A percentile compares a stretch with the other conserved stretches of the same genome.
Conservation (phyloP, 2,113 vertebrate genomes). For the Etheostoma spectabile region DNA sequence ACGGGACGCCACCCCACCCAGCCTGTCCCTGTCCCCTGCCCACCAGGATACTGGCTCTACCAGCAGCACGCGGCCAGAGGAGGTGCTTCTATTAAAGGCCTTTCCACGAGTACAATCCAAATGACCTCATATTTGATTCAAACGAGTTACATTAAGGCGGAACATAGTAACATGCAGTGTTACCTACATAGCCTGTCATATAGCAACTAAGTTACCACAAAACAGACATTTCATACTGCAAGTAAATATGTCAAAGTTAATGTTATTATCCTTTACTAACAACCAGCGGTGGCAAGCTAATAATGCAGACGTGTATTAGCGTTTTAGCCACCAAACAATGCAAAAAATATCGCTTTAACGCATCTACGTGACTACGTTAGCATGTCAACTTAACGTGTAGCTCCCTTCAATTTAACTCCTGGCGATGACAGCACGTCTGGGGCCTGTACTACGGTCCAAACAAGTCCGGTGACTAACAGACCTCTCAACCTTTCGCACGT, state of each 20-base stretch:
- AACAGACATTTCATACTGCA: not conserved
- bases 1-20: constrained; percentile 26
- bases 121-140: constrained; percentile 76
- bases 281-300: not conserved
- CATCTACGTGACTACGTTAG: too few relatives aligned
- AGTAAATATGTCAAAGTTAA: not conserved
- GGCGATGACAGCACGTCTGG: not conserved
- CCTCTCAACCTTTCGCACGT: constrained; percentile 57
- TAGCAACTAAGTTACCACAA: not conserved
- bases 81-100: constrained; percentile 69
- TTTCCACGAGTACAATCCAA: constrained; percentile 41
- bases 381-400: too few relatives aligned
- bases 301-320: not conserved
- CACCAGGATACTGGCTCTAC: constrained; percentile 56
- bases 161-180: not conserved
- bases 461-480: not conserved
- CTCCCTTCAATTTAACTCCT: too few relatives aligned
- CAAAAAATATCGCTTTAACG: not conserved
- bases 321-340: not conserved
- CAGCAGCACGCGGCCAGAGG: constrained; percentile 62
- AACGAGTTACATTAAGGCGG: not conserved
- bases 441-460: not conserved
- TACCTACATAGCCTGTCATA: too few relatives aligned
- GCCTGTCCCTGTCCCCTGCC: constrained; percentile 22
- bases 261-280: not conserved